Evolutionary conservation across 2,888 invertebrate species (phyloP), one percentile per base, ranked within the genome.

Genomic region (Fragum sueziense): DNA sequence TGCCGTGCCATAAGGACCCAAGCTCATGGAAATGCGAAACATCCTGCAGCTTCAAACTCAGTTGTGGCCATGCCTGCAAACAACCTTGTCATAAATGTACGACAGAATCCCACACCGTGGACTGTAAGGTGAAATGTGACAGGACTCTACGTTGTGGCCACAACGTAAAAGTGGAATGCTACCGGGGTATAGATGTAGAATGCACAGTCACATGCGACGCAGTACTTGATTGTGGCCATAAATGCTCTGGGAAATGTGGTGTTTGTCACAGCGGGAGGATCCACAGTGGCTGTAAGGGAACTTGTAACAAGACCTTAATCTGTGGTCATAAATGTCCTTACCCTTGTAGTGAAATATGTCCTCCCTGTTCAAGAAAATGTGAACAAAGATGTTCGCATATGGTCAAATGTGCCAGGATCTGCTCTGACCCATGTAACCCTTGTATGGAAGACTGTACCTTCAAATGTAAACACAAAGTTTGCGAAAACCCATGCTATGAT

Each of bases 261-360:
- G 82, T 90, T 22, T 87, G 85, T 71, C 71, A 70, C 11, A 59
- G 95, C 89, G 95, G 95, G 41, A 94, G 95, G 20, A 91, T 96
- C 74, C 96, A 96, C 91, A 89, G 87, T 73, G 92, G 94, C 22
- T 96, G 96, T 91, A 82, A 87, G 41, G 93, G 94, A 86, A 92
- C 93, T 25, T 96, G 96, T 91, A 93, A 94, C 7, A 94, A 94
- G 75, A 86, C 89, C n/a, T 94, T 95, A 79, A 94, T 96, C 14
- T 91, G 91, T 85, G 91, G 91, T n/a, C 91, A 91, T 72, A 74
- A 93, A 31, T 94, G 94, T 81, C 73, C 75, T 41, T 86, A 85
- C 33, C 75, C 79, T 2, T 94, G 94, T 82, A 80, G 89, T 47
- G 88, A 90, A 57, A 70, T 79, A 33, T 94, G 94, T 83, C 90